These are phyloP conservation scores for Rapana venosa DNA, from an alignment of 2,888 invertebrate species.

Conservation along the genomic window DNA sequence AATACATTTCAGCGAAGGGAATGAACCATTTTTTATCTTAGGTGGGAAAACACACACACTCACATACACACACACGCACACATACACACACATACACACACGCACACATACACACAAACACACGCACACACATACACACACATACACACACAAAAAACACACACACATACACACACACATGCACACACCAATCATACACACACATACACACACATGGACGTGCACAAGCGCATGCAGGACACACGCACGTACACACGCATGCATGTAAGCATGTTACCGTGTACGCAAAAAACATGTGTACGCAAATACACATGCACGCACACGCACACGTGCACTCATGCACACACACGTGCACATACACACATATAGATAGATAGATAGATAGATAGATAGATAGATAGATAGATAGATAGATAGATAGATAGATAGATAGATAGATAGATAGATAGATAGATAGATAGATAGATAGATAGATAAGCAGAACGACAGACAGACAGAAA, in stretches of 20 bases:
- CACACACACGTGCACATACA: neutral
- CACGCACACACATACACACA: neutral
- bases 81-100: neutral
- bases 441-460: no score
- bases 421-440: no score
- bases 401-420: no score
- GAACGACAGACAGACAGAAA: no score
- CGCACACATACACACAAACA: neutral
- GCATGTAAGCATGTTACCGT: no score
- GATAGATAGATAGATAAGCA: no score
- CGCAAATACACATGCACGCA: neutral
- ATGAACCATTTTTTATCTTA: no score
- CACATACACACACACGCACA: neutral
- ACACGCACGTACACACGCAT: neutral
- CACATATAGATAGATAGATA: no score
- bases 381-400: no score
- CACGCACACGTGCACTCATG: neutral
- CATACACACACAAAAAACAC: neutral
- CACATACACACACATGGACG: neutral
- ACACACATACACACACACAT: neutral
- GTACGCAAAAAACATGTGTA: neutral
- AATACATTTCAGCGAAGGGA: no score
- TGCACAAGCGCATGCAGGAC: no score
- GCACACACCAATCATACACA: neutral
- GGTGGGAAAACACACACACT: no score